phyloP scores from a whole-genome alignment of 2,113 vertebrate genomes.

The Gymnobelideus leadbeateri region DNA sequence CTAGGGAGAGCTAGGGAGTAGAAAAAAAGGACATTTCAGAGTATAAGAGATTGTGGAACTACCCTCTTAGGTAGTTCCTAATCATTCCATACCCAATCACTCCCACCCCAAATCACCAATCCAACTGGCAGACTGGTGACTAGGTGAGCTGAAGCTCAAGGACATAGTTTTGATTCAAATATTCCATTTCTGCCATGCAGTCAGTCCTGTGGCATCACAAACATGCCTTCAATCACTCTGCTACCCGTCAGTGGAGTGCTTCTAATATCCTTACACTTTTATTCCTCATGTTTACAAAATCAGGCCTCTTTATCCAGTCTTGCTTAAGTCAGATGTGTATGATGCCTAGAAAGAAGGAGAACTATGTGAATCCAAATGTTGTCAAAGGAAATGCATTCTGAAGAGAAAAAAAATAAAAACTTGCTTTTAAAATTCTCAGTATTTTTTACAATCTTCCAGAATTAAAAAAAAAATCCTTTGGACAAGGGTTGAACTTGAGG shows the following conservation, averaged over 20 bases:
- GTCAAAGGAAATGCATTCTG: not conserved
- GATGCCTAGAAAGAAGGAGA: not conserved
- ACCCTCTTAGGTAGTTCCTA: not conserved
- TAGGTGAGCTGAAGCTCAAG: not conserved
- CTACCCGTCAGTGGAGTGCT: not conserved
- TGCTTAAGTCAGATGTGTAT: not conserved
- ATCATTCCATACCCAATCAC: not conserved
- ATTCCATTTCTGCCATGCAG: not conserved
- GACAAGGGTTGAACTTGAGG: not conserved
- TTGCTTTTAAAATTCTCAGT: not conserved
- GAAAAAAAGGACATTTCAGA: not conserved
- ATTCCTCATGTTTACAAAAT: not conserved
- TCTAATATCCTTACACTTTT: not conserved
- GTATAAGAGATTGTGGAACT: not conserved
- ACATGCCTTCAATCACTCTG: not conserved
- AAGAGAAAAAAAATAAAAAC: not conserved
- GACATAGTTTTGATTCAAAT: not conserved
- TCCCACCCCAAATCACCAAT: not conserved
- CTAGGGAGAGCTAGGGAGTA: not conserved
- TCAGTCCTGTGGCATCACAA: not conserved
- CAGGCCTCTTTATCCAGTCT: not conserved
- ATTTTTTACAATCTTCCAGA: not conserved
- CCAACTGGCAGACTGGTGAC: not conserved
- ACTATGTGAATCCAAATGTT: not conserved
- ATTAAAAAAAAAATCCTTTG: not conserved